phyloP scores from a whole-genome alignment of 2,888 invertebrate genomes.

The Scaptomyza flava region DNA sequence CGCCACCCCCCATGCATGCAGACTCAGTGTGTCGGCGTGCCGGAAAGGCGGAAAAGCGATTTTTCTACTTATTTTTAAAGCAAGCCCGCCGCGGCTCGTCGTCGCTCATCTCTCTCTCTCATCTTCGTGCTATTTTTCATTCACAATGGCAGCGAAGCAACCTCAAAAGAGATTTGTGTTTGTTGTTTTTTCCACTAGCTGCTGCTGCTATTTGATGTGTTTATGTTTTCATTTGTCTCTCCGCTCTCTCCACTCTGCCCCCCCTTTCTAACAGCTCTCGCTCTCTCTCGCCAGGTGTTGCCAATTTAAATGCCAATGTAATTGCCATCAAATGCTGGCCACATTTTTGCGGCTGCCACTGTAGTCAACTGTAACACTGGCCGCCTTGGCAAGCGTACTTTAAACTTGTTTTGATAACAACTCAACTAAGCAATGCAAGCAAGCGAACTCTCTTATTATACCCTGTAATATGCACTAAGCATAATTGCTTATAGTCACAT shows the following conservation, averaged over 20 bases:
- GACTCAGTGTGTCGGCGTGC: slow-evolving; percentile 25
- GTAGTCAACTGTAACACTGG: slow-evolving; percentile 40
- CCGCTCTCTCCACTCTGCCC: background rate
- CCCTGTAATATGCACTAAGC: background rate
- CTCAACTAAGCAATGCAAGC: slow-evolving; percentile 16
- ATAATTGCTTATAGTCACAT: background rate
- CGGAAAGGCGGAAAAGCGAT: slow-evolving; percentile 74
- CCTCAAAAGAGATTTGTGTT: slow-evolving; percentile 69
- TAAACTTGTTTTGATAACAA: slow-evolving; percentile 63
- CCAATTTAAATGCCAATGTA: slow-evolving; percentile 71
- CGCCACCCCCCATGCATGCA: slow-evolving; percentile 6
- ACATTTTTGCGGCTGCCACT: slow-evolving; percentile 39
- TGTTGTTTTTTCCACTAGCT: slow-evolving; percentile 55
- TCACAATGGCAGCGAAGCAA: slow-evolving; percentile 25
- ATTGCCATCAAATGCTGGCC: slow-evolving; percentile 45
- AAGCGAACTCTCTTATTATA: slow-evolving; percentile 15
- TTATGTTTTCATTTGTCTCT: slow-evolving; percentile 58
- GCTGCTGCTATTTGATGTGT: slow-evolving; percentile 73
- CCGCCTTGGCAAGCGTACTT: slow-evolving; percentile 5
- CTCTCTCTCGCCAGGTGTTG: slow-evolving; percentile 61
- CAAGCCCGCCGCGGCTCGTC: slow-evolving; percentile 17
- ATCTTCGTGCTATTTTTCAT: slow-evolving; percentile 35
- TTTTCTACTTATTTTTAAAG: slow-evolving; percentile 71
- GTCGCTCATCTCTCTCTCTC: background rate
- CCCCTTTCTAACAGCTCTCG: slow-evolving; percentile 8